Evolutionary conservation across 2,797 vertebrate genomes (phyloP).

Genomic region (Acrossocheilus wenchowensis): DNA sequence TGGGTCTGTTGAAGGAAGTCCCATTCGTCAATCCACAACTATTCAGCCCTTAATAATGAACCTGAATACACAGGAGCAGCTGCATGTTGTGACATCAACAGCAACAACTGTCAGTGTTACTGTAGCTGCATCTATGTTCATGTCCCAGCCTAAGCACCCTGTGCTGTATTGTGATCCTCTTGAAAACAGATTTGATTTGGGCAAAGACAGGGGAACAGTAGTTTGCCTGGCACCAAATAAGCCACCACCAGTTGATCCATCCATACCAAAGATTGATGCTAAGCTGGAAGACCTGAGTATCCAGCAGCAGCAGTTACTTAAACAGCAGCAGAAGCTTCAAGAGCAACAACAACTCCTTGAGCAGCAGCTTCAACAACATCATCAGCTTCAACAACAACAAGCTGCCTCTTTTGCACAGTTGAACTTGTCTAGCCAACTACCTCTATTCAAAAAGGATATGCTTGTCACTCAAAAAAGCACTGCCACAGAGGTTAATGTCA

Average conservation of each 20-base stretch:
- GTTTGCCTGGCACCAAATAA: slow-evolving; percentile 91
- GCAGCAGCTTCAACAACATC: slow-evolving; percentile 81
- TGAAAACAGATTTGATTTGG: slow-evolving; percentile 91
- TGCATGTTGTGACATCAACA: slow-evolving; percentile 80
- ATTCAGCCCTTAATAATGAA: slow-evolving; percentile 97
- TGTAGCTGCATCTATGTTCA: slow-evolving; percentile 93
- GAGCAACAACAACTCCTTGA: slow-evolving; percentile 77
- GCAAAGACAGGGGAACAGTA: slow-evolving; percentile 88
- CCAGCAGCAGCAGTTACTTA: slow-evolving; percentile 80
- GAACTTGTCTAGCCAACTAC: slow-evolving; percentile 82
- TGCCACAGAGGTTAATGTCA: slow-evolving; percentile 74
- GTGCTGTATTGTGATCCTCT: slow-evolving; percentile 93
- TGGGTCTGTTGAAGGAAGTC: slow-evolving; percentile 84
- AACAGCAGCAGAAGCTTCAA: slow-evolving; percentile 77
- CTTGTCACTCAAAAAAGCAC: slow-evolving; percentile 84
- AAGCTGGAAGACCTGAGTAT: slow-evolving; percentile 85
- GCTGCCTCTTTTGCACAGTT: slow-evolving; percentile 85
- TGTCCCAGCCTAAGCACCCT: slow-evolving; percentile 90
- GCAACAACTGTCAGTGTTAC: slow-evolving; percentile 91
- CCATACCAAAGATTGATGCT: slow-evolving; percentile 82
- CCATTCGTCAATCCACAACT: slow-evolving; percentile 86
- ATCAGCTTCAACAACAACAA: slow-evolving; percentile 80
- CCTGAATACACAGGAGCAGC: slow-evolving; percentile 91
- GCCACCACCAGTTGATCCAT: slow-evolving; percentile 75
- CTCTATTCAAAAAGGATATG: slow-evolving; percentile 87